phyloP scores from a whole-genome alignment of 2,797 vertebrate genomes.

The Craterocephalus amniculus region DNA sequence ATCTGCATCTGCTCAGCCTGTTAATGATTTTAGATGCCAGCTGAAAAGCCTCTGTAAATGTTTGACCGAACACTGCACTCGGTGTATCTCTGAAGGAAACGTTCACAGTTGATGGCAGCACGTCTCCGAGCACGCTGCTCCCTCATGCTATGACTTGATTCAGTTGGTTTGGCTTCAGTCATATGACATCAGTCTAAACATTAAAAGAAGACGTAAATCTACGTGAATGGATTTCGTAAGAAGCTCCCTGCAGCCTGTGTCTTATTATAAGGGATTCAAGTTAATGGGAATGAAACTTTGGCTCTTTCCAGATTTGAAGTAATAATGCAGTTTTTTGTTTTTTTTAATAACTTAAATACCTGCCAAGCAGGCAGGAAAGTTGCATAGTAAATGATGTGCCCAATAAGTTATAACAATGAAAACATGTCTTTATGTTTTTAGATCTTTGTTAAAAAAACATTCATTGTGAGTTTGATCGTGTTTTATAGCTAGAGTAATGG shows the following conservation, averaged over 20 bases:
- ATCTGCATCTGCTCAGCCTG: slow-evolving; percentile 57
- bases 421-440: background rate
- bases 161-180: too few species aligned
- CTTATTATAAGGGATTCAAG: too few species aligned
- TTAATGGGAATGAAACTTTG: too few species aligned
- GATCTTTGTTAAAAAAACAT: background rate
- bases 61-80: slow-evolving; percentile 47
- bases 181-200: too few species aligned
- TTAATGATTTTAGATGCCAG: slow-evolving; percentile 53
- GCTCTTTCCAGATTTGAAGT: too few species aligned
- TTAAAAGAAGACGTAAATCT: background rate
- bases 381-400: background rate
- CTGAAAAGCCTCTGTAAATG: slow-evolving; percentile 49
- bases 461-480: background rate
- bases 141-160: too few species aligned
- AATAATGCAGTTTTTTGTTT: too few species aligned
- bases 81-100: slow-evolving; percentile 3
- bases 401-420: background rate
- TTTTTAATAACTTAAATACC: too few species aligned
- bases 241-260: too few species aligned
- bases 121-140: background rate
- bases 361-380: too few species aligned
- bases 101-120: background rate
- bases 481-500: background rate
- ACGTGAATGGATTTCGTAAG: too few species aligned